phyloP scores from a whole-genome alignment of 1,140 invertebrate genomes.

The Drosophila repleta region DNA sequence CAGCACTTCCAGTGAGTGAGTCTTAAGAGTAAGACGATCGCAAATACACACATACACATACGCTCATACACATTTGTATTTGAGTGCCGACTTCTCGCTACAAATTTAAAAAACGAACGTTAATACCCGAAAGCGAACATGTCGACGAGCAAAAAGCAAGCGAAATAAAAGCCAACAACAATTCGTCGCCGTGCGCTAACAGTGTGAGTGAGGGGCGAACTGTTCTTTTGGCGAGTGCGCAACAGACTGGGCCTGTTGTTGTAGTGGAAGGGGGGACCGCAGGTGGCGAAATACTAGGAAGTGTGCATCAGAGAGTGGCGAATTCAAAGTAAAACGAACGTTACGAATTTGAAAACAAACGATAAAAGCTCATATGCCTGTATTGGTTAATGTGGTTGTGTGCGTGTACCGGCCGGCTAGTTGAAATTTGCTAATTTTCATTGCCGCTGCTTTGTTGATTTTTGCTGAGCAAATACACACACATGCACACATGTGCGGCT shows the following conservation, averaged over 20 bases:
- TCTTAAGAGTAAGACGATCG: constrained; percentile 57
- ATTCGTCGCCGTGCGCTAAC: background rate
- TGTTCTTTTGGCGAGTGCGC: constrained; percentile 28
- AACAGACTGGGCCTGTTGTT: constrained; percentile 29
- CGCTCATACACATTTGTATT: background rate
- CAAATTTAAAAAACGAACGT: constrained; percentile 69
- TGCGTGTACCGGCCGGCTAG: constrained; percentile 62
- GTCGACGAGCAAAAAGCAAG: constrained; percentile 18
- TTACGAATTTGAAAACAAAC: constrained; percentile 64
- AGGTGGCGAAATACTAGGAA: constrained; percentile 66
- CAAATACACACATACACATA: constrained; percentile 45
- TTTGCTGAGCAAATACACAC: constrained; percentile 51
- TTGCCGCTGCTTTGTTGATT: constrained; percentile 37
- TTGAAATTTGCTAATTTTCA: constrained; percentile 16
- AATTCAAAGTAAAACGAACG: constrained; percentile 50
- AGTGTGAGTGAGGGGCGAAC: constrained; percentile 23
- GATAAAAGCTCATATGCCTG: constrained; percentile 38
- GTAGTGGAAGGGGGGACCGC: constrained; percentile 18
- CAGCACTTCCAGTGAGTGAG: constrained; percentile 47
- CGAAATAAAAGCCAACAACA: constrained; percentile 16
- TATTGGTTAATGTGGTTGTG: constrained; percentile 16
- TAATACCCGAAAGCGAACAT: constrained; percentile 42
- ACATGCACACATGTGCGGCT: constrained; percentile 1
- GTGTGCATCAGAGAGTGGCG: constrained; percentile 28
- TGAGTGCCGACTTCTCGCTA: constrained; percentile 21